These are phyloP conservation scores for Drosophila equinoxialis DNA, from an alignment of 1,140 invertebrate species.

Conservation along the genomic window DNA sequence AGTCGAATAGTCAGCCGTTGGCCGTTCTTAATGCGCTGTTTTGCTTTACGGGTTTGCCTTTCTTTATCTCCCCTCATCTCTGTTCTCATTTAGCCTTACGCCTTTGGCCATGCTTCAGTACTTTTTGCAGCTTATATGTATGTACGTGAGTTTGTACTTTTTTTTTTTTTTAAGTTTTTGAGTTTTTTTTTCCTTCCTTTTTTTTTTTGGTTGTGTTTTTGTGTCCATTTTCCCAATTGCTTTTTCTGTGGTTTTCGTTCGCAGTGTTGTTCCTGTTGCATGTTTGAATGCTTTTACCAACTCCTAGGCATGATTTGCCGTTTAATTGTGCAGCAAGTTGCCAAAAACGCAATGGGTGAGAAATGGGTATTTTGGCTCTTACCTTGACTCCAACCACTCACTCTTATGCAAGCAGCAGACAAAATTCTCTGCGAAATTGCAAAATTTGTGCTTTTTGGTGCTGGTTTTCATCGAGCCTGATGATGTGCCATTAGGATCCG, in stretches of 20 bases:
- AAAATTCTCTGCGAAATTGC: conserved; percentile 16
- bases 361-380: conserved; percentile 59
- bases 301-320: conserved; percentile 76
- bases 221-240: conserved; percentile 43
- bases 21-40: conserved; percentile 2
- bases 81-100: conserved; percentile 28
- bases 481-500: too few relatives aligned
- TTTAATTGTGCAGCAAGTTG: conserved; percentile 76
- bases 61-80: neutral
- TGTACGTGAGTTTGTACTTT: neutral
- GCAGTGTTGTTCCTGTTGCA: conserved; percentile 23
- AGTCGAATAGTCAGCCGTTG: neutral
- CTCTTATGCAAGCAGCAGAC: neutral
- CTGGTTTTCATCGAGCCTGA: too few relatives aligned
- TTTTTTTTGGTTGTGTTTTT: conserved; percentile 46
- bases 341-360: conserved; percentile 60
- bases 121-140: neutral
- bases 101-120: conserved; percentile 68
- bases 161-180: conserved; percentile 62
- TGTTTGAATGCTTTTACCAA: conserved; percentile 62
- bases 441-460: neutral
- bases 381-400: neutral
- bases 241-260: conserved; percentile 21
- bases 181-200: conserved; percentile 10
- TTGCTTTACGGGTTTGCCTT: conserved; percentile 1